Evolutionary conservation across 2,888 invertebrate species (phyloP).

Genomic region (Metacarcinus magister): DNA sequence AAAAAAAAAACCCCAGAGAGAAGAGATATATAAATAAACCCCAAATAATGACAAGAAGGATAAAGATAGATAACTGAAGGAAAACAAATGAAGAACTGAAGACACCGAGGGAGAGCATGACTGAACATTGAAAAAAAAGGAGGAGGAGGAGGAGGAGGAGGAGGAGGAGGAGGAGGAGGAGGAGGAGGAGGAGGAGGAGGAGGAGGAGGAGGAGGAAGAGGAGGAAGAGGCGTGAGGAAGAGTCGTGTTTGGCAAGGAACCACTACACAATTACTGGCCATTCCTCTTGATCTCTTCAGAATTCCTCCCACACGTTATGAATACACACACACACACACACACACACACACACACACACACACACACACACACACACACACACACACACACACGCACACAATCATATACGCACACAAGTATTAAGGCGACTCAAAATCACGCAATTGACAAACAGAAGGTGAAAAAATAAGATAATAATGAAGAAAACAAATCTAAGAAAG

Average conservation of each 20-base stretch:
- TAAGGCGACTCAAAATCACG: not conserved
- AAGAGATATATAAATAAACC: not conserved
- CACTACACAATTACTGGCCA: slow-evolving; percentile 63
- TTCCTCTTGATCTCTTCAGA: slow-evolving; percentile 49
- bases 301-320: slow-evolving; percentile 43
- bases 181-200: slow-evolving; percentile 29
- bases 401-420: not conserved
- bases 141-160: not conserved
- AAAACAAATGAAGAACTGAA: not conserved
- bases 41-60: not conserved
- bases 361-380: slow-evolving; percentile 49
- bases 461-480: not conserved
- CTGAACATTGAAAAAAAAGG: not conserved
- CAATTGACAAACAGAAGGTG: not conserved
- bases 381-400: not conserved
- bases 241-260: slow-evolving; percentile 55
- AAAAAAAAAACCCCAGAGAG: not conserved
- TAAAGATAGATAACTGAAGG: not conserved
- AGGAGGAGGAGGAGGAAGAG: slow-evolving; percentile 32
- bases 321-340: slow-evolving; percentile 64
- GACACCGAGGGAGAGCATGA: not conserved
- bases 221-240: slow-evolving; percentile 56
- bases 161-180: slow-evolving; percentile 26
- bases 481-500: not conserved
- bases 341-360: slow-evolving; percentile 31